A percentile compares a stretch with the other conserved stretches of the same genome.
phyloP scores from a whole-genome alignment of 2,797 vertebrate genomes.

The Basileuterus tristriatus region DNA sequence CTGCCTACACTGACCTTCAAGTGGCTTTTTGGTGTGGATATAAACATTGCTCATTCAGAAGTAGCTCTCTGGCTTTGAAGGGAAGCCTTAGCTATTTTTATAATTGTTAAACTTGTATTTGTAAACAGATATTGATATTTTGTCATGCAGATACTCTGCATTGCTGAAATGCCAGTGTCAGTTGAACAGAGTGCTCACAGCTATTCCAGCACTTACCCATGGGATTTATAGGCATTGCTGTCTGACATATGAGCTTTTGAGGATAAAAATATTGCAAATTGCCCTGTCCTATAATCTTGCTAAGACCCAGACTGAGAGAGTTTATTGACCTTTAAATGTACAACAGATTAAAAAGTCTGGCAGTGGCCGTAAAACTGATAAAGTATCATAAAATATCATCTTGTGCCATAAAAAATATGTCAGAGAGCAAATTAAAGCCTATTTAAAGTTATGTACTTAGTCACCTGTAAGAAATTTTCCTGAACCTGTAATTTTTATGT shows the following conservation, averaged over 20 bases:
- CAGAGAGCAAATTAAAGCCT: background rate
- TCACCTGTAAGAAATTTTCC: background rate
- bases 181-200: background rate
- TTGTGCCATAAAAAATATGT: background rate
- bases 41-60: background rate
- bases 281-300: background rate
- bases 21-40: background rate
- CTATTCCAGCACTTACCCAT: background rate
- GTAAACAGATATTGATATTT: background rate
- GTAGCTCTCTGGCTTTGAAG: background rate
- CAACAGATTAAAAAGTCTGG: constrained; percentile 3
- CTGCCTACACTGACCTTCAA: background rate
- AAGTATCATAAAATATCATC: constrained; percentile 6
- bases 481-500: background rate
- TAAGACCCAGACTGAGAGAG: background rate
- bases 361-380: background rate
- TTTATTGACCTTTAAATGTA: constrained; percentile 9
- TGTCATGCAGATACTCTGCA: background rate
- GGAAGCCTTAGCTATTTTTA: background rate
- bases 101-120: background rate
- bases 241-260: background rate
- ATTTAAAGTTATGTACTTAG: background rate
- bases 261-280: background rate
- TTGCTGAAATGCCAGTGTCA: background rate
- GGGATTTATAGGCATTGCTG: background rate